Base-by-base conservation (phyloP, 2,113 vertebrate genomes). In the Chionodraco myersi region DNA sequence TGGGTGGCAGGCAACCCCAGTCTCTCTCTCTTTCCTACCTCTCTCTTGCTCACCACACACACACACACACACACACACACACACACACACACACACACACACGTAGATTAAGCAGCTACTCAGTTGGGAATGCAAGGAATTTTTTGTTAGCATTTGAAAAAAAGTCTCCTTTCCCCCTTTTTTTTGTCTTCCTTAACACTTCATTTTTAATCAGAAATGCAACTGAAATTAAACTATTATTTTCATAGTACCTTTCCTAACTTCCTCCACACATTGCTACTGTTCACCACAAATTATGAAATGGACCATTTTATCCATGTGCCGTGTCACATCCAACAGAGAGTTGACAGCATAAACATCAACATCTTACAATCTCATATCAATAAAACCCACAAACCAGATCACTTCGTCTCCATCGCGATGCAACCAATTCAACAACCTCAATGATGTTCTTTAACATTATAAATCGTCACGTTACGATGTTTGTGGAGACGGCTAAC, bases 71-170 rank as follows among this genome's bases (percentile, higher is more conserved):
- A 45, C 53, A 72, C 59, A 49, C 59, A 60, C 45, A 44, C 59
- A 72, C 62, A 44, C 68, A 30, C 57, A n/a, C 62, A 54, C 68
- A 34, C 80, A 53, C 75, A 4, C 48, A 62, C 68, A 79, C 79
- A 84, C 83, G 92, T 88, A 94, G 93, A 94, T 95, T 94, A 95
- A 92, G 89, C 83, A 79, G 82, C 89, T 87, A 89, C 88, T 93
- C 92, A 92, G 93, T 88, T 85, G 92, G 90, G 95, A 96, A 97
- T 96, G 95, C 85, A 82, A 95, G 93, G 96, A 97, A 97, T 97
- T 95, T 90, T 90, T 83, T 95, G 95, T 96, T 96, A 96, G 90
- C 93, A 92, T 94, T 95, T 91, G 88, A 92, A 94, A 93, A 84
- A 84, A 73, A 56, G 18, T 85, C 83, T 84, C 80, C 84, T 88